Evolutionary conservation across 2,888 invertebrate species (phyloP).

Genomic region (Ophion ventricosus): DNA sequence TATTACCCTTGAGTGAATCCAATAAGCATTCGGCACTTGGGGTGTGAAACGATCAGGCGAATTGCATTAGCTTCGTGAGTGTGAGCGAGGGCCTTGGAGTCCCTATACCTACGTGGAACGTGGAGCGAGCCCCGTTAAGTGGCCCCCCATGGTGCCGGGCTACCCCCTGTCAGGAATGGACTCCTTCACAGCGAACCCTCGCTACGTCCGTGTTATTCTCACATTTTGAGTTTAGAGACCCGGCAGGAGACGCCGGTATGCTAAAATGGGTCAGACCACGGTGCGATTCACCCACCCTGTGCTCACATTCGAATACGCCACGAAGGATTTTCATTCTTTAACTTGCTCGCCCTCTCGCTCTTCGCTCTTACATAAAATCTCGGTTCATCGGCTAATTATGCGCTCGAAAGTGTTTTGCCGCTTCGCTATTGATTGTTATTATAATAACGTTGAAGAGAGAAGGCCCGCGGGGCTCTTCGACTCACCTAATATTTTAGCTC

Average conservation of each 20-base stretch:
- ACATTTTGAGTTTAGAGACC: constrained; percentile 45
- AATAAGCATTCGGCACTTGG: constrained; percentile 70
- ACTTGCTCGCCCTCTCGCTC: constrained; percentile 23
- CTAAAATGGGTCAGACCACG: constrained; percentile 29
- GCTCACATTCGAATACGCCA: constrained; percentile 59
- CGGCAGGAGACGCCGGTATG: constrained; percentile 31
- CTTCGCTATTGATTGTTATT: constrained; percentile 74
- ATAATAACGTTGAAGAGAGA: constrained; percentile 74
- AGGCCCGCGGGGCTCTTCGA: constrained; percentile 69
- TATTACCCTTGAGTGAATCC: constrained; percentile 61
- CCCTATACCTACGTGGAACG: constrained; percentile 41
- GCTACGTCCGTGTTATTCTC: constrained; percentile 50
- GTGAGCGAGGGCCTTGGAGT: constrained; percentile 52
- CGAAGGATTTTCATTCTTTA: constrained; percentile 53
- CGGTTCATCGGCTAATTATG: constrained; percentile 66
- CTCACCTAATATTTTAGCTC: constrained; percentile 75
- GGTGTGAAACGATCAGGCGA: constrained; percentile 76
- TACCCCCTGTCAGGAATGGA: constrained; percentile 79
- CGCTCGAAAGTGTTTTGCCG: constrained; percentile 66
- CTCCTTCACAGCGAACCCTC: constrained; percentile 63
- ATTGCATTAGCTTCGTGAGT: constrained; percentile 71
- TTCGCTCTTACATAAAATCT: constrained; percentile 51
- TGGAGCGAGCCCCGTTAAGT: constrained; percentile 79
- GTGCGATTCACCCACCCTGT: constrained; percentile 45
- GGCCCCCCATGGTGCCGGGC: constrained; percentile 79